These are phyloP conservation scores for Noctua comes DNA, from an alignment of 2,888 invertebrate species.

Conservation along the genomic window DNA sequence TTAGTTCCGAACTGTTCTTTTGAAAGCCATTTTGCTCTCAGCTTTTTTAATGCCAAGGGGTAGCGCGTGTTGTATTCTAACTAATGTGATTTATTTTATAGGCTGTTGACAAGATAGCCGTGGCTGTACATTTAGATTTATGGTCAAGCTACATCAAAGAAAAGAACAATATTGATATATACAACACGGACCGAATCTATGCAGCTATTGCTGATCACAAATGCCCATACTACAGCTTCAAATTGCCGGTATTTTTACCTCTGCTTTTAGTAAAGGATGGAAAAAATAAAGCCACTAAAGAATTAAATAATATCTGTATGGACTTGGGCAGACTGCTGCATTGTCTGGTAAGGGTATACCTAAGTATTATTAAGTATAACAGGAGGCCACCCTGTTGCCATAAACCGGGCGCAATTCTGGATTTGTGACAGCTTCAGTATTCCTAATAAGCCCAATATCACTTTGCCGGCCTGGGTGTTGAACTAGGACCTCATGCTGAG, in stretches of 20 bases:
- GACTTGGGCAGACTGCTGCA: slow-evolving; percentile 36
- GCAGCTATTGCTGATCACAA: slow-evolving; percentile 25
- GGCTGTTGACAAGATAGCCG: slow-evolving; percentile 12
- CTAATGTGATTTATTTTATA: slow-evolving; percentile 21
- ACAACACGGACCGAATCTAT: slow-evolving; percentile 14
- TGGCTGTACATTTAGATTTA: slow-evolving; percentile 37
- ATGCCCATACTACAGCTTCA: background rate
- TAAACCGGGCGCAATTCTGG: too few species aligned
- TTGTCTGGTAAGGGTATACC: slow-evolving; percentile 23
- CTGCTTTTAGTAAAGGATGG: slow-evolving; percentile 40
- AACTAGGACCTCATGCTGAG: background rate
- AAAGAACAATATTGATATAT: slow-evolving; percentile 34
- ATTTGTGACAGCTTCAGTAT: too few species aligned
- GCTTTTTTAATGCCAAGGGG: too few species aligned
- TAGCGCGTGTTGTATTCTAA: too few species aligned
- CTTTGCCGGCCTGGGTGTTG: too few species aligned
- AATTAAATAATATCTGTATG: slow-evolving; percentile 34
- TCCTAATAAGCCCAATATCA: too few species aligned
- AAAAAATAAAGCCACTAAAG: slow-evolving; percentile 25
- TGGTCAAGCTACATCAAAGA: slow-evolving; percentile 26
- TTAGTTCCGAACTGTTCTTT: too few species aligned
- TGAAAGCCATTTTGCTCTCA: too few species aligned
- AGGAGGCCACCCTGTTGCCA: too few species aligned
- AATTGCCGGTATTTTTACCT: slow-evolving; percentile 36
- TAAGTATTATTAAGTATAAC: background rate